These are phyloP conservation scores for Pagetopsis macropterus DNA, from an alignment of 2,797 vertebrate species.

Conservation along the genomic window DNA sequence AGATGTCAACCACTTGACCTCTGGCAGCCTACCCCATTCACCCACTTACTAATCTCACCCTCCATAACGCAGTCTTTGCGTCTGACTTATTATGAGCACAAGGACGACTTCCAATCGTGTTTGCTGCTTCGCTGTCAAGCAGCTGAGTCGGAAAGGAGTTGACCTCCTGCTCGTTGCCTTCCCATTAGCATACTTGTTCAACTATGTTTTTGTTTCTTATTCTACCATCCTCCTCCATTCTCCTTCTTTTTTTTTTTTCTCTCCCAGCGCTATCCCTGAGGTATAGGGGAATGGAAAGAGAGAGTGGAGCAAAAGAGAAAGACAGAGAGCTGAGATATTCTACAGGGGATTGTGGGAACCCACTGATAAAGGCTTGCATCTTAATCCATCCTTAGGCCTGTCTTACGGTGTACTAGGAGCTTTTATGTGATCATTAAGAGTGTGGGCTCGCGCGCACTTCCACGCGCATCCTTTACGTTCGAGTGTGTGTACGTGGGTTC, in stretches of 20 bases:
- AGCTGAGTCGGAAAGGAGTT: constrained; percentile 17
- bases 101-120: constrained; percentile 17
- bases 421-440: constrained; percentile 80
- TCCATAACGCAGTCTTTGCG: constrained; percentile 20
- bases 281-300: constrained; percentile 54
- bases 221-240: constrained; percentile 33
- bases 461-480: constrained; percentile 37
- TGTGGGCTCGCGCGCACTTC: constrained; percentile 50
- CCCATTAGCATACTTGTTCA: constrained; percentile 53
- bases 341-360: constrained; percentile 84
- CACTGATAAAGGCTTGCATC: constrained; percentile 81
- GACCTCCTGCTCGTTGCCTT: constrained; percentile 35
- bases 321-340: constrained; percentile 65
- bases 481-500: constrained; percentile 47
- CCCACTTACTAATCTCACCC: constrained; percentile 28
- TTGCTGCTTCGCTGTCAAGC: constrained; percentile 29
- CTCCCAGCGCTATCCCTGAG: constrained; percentile 59
- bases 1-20: constrained; percentile 53
- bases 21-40: constrained; percentile 21
- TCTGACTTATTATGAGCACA: constrained; percentile 26
- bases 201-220: constrained; percentile 31
- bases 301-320: constrained; percentile 43
- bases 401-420: constrained; percentile 71
- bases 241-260: constrained; percentile 9
- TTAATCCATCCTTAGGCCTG: constrained; percentile 84